phyloP scores from a whole-genome alignment of 2,888 invertebrate genomes.

The Deilephila elpenor region DNA sequence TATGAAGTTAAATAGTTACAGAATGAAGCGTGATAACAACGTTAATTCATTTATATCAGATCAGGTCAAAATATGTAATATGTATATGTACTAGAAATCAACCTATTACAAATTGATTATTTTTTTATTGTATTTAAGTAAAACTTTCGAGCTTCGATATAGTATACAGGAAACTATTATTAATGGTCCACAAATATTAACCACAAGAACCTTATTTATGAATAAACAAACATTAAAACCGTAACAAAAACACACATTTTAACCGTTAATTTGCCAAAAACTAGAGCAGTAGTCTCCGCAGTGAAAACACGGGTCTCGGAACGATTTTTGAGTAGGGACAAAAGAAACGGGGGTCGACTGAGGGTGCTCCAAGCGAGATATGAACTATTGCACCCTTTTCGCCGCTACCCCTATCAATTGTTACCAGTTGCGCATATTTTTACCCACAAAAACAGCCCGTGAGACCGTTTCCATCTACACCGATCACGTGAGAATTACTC shows the following conservation, averaged over 20 bases:
- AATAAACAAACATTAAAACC: conserved; percentile 10
- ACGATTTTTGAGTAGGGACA: conserved; percentile 80
- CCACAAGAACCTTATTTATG: too few relatives aligned
- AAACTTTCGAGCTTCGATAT: too few relatives aligned
- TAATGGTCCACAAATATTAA: too few relatives aligned
- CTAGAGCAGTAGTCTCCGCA: conserved; percentile 72
- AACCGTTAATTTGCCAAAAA: conserved; percentile 64
- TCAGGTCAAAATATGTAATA: too few relatives aligned
- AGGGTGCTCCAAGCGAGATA: conserved; percentile 67
- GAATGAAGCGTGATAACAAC: too few relatives aligned
- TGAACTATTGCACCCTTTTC: conserved; percentile 71
- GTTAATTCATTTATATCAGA: too few relatives aligned
- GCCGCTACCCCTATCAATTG: conserved; percentile 72
- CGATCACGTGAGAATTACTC: conserved; percentile 45
- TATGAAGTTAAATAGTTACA: too few relatives aligned
- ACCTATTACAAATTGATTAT: too few relatives aligned
- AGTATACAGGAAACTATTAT: too few relatives aligned
- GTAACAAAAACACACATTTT: conserved; percentile 34
- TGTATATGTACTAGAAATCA: too few relatives aligned
- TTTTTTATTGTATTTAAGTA: too few relatives aligned
- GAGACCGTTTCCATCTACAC: conserved; percentile 50
- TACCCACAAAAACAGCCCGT: conserved; percentile 62
- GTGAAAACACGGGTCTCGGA: conserved; percentile 71
- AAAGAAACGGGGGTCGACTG: conserved; percentile 72
- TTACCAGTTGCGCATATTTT: conserved; percentile 81